Percentiles rank a stretch among this genome's conserved stretches.
phyloP scores from a whole-genome alignment of 2,797 vertebrate genomes.

The Phalanger gymnotis region DNA sequence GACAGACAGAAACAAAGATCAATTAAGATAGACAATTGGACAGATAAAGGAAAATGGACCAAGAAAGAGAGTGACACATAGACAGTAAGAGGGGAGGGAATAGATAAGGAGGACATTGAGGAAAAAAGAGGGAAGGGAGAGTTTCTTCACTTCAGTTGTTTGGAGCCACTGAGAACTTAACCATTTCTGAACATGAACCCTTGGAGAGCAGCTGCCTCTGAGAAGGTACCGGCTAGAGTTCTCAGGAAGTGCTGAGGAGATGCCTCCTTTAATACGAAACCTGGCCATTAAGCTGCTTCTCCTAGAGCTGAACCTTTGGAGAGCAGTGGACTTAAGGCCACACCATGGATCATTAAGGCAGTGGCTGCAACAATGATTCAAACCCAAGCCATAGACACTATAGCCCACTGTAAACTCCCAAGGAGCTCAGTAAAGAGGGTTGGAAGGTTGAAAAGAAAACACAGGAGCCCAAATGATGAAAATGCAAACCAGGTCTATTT shows the following conservation, averaged over 20 bases:
- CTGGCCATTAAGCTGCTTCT: neutral
- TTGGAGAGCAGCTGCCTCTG: neutral
- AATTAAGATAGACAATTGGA: neutral
- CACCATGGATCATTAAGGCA: neutral
- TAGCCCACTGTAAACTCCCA: no score
- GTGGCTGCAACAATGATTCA: neutral
- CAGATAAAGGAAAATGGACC: neutral
- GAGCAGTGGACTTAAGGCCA: neutral
- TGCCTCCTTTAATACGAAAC: neutral
- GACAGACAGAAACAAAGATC: neutral
- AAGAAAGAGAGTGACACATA: neutral
- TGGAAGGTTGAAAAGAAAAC: neutral
- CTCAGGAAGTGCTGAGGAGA: neutral
- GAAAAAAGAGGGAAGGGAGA: neutral
- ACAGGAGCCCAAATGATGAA: neutral
- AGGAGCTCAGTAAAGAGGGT: neutral
- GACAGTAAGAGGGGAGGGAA: neutral
- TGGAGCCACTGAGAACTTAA: neutral
- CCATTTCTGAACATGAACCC: neutral
- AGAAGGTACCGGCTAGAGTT: neutral
- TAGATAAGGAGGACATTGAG: neutral
- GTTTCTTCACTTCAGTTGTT: neutral
- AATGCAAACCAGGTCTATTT: neutral
- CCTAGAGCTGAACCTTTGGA: neutral
- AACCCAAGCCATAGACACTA: neutral